Base-by-base conservation (phyloP, 2,113 vertebrate species). In the Erythrocercus mccallii region DNA sequence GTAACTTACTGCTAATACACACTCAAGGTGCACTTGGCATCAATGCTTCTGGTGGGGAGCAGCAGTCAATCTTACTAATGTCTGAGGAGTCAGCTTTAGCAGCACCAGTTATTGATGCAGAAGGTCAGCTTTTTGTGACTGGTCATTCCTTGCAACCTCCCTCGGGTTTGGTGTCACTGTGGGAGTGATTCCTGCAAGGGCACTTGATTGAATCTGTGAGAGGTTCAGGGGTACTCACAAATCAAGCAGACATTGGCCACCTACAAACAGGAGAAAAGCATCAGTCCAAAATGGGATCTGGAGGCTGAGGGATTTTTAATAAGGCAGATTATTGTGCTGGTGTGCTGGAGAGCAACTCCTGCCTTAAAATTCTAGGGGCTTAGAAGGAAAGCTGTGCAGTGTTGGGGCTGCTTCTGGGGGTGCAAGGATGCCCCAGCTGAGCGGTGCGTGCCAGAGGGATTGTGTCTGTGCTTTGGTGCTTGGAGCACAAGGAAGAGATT, bases 1-100 rank as follows among this genome's bases (percentile, higher is more conserved):
- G 76, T 78, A 95, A 96, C 90, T 93, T 94, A 86, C 69, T 61
- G n/a, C 80, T 86, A 61, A 92, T 33, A 74, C 33, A 42, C 53
- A 25, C 50, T 83, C 76, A 19, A 60, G 86, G 82, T 88, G 86
- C 76, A 23, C 72, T 90, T 69, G 90, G 83, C 92, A 38, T 86
- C 80, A 9, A 10, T 64, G 65, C 80, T 12, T 86, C 88, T 92
- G 53, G 8, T 1, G 4, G 73, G 83, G 89, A 87, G 70, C 94
- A 92, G 93, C 94, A 87, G 77, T 81, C 89, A 35, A 57, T 61
- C 89, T 79, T 18, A 9, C 53, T 40, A 47, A 74, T 5, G 3
- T 18, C 45, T 56, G 10, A 88, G 95, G 76, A 94, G 77, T 37
- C 69, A 10, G 92, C 74, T 86, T 81, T 19, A 56, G 65, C 60